phyloP scores from a whole-genome alignment of 2,888 invertebrate species.

The Frankliniella intonsa region DNA sequence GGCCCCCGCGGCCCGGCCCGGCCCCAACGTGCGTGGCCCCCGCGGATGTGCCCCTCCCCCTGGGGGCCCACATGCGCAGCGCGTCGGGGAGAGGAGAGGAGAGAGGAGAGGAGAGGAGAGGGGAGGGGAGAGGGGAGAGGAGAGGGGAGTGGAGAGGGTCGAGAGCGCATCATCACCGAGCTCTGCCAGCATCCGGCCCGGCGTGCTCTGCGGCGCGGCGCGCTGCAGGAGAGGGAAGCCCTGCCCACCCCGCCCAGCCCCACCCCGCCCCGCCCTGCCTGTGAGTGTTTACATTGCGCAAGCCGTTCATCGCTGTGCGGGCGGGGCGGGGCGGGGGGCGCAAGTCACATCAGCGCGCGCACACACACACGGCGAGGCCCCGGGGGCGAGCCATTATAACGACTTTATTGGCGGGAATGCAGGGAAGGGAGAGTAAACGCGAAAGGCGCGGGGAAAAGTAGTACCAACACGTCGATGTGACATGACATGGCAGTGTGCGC shows the following conservation, averaged over 20 bases:
- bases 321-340: background rate
- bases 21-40: background rate
- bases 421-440: too few relatives aligned
- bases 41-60: background rate
- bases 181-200: background rate
- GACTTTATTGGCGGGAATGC: too few relatives aligned
- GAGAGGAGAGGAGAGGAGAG: background rate
- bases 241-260: too few relatives aligned
- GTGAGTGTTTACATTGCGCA: conserved; percentile 11
- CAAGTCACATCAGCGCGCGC: background rate
- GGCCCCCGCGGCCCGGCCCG: background rate
- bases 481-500: too few relatives aligned
- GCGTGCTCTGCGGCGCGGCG: background rate
- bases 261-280: too few relatives aligned
- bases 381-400: too few relatives aligned
- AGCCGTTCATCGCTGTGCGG: background rate
- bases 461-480: too few relatives aligned
- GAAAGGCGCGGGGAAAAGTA: too few relatives aligned
- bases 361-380: too few relatives aligned
- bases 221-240: background rate
- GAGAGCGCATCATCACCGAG: background rate
- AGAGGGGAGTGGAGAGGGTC: background rate
- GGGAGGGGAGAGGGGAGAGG: background rate
- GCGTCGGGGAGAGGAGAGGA: background rate
- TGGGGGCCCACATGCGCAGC: background rate